Base-by-base conservation (phyloP, 2,113 vertebrate species). In the Python bivittatus region DNA sequence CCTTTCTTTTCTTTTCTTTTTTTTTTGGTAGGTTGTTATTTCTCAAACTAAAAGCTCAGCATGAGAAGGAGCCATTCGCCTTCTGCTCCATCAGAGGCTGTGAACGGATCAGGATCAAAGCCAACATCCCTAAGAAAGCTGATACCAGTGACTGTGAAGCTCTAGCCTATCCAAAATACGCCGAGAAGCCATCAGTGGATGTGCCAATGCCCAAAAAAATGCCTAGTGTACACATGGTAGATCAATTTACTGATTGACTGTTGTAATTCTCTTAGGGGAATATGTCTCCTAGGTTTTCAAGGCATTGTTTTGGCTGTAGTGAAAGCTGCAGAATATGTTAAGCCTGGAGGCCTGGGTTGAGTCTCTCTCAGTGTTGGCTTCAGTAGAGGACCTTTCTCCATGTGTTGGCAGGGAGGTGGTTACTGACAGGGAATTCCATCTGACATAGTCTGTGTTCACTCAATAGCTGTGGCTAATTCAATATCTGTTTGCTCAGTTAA, bases 41-140 rank as follows among this genome's bases (percentile, higher is more conserved):
- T 96, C 96, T 99, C 93, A 99, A 98, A 95, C 95, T 98, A 22
- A 98, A 98, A 92, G 99, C 99, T 2, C 98, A 99, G 90, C 98
- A 98, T 0, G 97, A 98, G 88, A 98, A 97, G 92, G 98, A 99
- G 53, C 97, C 95, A 42, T 99, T 98, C 54, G 98, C 99, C 89
- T 99, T 99, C 97, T 99, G 99, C 97, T 99, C 99, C 0, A 93
- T 97, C 58, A 98, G 98, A 92, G 99, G 99, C 86, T 99, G 99
- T 2, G 99, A 99, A 95, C 94, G 99, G 68, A 97, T 99, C 17
- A 98, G 98, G 96, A 98, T 99, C 91, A 99, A 98, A 93, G 99
- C 99, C 1, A 79, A 97, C 64, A 96, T 99, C 87, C 99, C 99
- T 0, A 97, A 95, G 94, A 96, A 97, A 0, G 98, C 99, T 1